A percentile compares a stretch with the other conserved stretches of the same genome.
These are phyloP conservation scores for Sylvilagus bachmani DNA, from an alignment of 2,113 vertebrate species.

Conservation along the genomic window DNA sequence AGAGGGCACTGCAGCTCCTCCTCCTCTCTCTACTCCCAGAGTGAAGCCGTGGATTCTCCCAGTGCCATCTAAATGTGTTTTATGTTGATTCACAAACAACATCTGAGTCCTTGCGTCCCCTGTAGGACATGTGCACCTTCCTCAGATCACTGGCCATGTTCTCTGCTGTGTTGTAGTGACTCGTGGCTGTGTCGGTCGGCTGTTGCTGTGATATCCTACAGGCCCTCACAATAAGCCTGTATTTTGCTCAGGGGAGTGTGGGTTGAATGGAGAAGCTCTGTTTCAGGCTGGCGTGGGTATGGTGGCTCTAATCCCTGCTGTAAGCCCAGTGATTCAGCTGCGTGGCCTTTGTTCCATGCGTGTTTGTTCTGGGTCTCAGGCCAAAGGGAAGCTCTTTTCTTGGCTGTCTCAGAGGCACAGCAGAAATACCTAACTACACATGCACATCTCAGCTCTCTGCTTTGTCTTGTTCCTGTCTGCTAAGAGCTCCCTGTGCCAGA, in stretches of 20 bases:
- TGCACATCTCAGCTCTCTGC: background rate
- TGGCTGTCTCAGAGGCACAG: background rate
- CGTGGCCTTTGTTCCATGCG: background rate
- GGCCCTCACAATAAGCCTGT: background rate
- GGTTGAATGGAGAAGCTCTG: background rate
- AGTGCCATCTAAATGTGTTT: constrained; percentile 13
- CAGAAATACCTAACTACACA: background rate
- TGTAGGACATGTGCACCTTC: constrained; percentile 2
- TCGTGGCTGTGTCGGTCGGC: background rate
- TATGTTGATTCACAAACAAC: constrained; percentile 49
- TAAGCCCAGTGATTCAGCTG: rapidly evolving
- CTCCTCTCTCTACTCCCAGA: background rate
- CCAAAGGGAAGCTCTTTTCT: background rate
- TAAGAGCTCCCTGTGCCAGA: background rate
- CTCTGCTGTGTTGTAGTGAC: background rate
- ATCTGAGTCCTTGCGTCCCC: constrained; percentile 15
- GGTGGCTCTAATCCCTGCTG: background rate
- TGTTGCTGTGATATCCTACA: background rate
- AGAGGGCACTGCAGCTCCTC: background rate
- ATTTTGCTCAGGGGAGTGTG: background rate
- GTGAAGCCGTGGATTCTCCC: constrained; percentile 6
- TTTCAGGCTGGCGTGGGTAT: background rate
- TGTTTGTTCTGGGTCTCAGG: background rate
- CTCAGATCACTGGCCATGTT: background rate
- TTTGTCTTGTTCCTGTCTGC: background rate